Conservation (phyloP, 2,888 invertebrate genomes). For the Clusia tigrina region DNA sequence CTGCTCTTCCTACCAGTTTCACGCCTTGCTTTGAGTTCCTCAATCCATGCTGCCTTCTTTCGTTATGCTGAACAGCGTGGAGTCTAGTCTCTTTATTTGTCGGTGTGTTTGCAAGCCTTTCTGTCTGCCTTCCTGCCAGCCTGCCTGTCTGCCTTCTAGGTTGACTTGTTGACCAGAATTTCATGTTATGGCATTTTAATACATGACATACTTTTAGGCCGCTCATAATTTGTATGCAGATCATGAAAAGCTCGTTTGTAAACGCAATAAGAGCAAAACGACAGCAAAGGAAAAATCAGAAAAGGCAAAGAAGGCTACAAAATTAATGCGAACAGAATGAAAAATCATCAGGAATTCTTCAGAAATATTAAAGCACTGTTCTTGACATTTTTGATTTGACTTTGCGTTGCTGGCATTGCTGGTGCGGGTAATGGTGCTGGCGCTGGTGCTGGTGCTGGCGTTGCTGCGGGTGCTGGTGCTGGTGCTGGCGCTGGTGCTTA, state of each 20-base stretch:
- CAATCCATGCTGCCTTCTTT: too few relatives aligned
- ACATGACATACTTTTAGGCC: constrained; percentile 47
- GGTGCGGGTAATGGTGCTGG: constrained; percentile 1
- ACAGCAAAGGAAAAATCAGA: too few relatives aligned
- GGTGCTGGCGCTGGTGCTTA: too few relatives aligned
- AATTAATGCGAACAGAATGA: neutral
- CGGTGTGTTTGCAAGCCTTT: too few relatives aligned
- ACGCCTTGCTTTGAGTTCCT: too few relatives aligned
- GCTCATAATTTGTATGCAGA: constrained; percentile 41
- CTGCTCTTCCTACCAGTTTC: too few relatives aligned
- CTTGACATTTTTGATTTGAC: constrained; percentile 19
- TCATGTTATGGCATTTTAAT: constrained; percentile 54
- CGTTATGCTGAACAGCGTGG: too few relatives aligned
- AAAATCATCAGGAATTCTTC: neutral
- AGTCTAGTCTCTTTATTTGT: too few relatives aligned
- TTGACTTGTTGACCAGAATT: constrained; percentile 52
- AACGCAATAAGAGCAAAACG: neutral
- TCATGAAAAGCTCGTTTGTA: neutral
- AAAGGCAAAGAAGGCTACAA: too few relatives aligned
- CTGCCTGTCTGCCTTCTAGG: neutral
- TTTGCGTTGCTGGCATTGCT: neutral
- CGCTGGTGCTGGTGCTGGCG: too few relatives aligned
- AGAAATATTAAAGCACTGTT: neutral
- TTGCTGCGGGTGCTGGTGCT: too few relatives aligned
- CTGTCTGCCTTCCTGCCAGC: constrained; percentile 2